Base-by-base conservation (phyloP, 2,113 vertebrate genomes). In the Brachionichthys hirsutus region DNA sequence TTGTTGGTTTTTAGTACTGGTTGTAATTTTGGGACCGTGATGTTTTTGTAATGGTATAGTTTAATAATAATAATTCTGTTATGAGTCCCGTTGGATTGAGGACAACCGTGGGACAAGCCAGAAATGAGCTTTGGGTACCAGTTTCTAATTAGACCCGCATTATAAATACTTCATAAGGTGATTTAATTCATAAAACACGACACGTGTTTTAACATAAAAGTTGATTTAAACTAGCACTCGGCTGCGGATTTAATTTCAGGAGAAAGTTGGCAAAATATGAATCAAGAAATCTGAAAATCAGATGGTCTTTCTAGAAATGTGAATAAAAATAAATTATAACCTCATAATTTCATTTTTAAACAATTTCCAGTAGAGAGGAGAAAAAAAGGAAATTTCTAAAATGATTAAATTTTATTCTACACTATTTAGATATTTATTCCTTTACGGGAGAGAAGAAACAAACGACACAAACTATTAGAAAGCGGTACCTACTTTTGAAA, bases 1-100 rank as follows among this genome's bases (percentile, higher is more conserved):
- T 56, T 62, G 74, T 77, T 68, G n/a, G 43, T 53, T 72, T 83
- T 41, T 75, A 64, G 78, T 80, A 46, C 12, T 58, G 18, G 41
- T 73, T 75, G 74, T 78, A 52, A 73, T 78, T 76, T 83, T 75
- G 58, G 42, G 65, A 72, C 46, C 50, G 79, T 87, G 70, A 48
- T 52, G 36, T 75, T 68, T n/a, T 73, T 75, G 61, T 70, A 70
- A 49, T 70, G 65, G 9, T 77, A 66, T 71, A 67, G 64, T 84
- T 85, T 54, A 54, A 64, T 70, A 79, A 38, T 17, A 10, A n/a
- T n/a, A 19, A 17, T 49, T 54, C 4, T 47, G 10, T 70, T 20
- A 56, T 47, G 69, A 73, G 67, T 58, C 74, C 65, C 22, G 51
- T 60, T 57, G 53, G 60, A 62, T 19, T 8, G 24, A 67, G 63